Conservation (phyloP, 2,888 invertebrate species). For the Tridacna gigas region DNA sequence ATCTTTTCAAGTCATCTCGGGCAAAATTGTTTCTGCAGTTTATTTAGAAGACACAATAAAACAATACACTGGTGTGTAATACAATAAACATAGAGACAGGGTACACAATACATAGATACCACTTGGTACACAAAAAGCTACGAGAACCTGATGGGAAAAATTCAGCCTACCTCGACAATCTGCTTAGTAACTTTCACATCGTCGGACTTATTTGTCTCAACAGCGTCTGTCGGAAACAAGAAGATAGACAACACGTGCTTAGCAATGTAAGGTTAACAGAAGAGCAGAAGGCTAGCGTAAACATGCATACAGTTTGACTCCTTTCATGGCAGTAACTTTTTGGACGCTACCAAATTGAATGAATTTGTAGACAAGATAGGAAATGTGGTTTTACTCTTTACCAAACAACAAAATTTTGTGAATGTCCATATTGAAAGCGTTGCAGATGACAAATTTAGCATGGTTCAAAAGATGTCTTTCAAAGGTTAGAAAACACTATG, state of each 20-base stretch:
- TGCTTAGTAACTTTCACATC: conserved; percentile 63
- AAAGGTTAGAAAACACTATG: no score
- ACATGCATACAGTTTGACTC: not conserved
- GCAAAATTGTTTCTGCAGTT: no score
- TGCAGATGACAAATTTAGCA: no score
- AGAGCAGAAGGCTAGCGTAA: not conserved
- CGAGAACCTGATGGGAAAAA: not conserved
- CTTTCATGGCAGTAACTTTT: not conserved
- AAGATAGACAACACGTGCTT: conserved; percentile 50
- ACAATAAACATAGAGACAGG: not conserved
- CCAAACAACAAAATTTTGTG: no score
- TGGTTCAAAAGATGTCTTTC: no score
- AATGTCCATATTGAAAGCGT: no score
- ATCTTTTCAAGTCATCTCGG: no score
- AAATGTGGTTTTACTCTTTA: no score
- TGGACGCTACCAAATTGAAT: no score
- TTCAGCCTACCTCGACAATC: conserved; percentile 59
- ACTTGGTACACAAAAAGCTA: not conserved
- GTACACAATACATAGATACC: not conserved
- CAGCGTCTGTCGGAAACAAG: conserved; percentile 54
- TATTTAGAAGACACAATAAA: not conserved
- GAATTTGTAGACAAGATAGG: no score
- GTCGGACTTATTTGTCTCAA: conserved; percentile 60
- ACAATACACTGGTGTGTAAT: not conserved
- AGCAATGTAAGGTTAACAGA: conserved; percentile 24